Evolutionary conservation across 2,113 vertebrate species (phyloP).

Genomic region (Archilochus colubris): DNA sequence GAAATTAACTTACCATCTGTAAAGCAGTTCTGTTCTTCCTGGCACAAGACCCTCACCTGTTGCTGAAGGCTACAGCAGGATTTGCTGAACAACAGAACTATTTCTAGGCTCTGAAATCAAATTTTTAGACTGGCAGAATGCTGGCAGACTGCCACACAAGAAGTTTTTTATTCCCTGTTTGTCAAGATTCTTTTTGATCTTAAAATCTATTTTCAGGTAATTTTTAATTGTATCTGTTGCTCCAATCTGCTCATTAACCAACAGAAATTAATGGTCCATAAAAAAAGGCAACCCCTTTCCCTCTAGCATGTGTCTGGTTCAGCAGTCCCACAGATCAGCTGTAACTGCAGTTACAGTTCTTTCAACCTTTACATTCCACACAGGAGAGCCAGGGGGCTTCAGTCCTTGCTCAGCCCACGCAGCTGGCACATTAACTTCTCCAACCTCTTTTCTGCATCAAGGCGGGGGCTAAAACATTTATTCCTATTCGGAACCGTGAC

Average conservation of each 20-base stretch:
- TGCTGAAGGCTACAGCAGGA: not conserved
- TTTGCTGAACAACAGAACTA: not conserved
- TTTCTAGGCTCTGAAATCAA: not conserved
- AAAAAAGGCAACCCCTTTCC: not conserved
- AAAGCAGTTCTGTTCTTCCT: not conserved
- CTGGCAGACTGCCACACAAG: not conserved
- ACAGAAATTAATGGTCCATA: not conserved
- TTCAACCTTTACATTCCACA: not conserved
- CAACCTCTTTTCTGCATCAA: not conserved
- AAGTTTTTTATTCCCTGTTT: not conserved
- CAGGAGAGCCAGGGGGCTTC: fast-evolving
- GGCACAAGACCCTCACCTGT: not conserved
- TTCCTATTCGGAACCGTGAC: fast-evolving
- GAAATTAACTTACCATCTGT: not conserved
- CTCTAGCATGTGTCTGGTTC: fast-evolving
- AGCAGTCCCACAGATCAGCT: not conserved
- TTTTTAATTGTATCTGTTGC: not conserved
- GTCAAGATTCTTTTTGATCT: not conserved
- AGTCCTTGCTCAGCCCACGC: not conserved
- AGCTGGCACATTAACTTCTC: not conserved
- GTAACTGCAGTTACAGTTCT: not conserved
- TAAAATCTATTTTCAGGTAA: not conserved
- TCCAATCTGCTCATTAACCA: not conserved
- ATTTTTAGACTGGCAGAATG: not conserved
- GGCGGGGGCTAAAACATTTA: not conserved